phyloP scores from a whole-genome alignment of 1,140 invertebrate genomes.

The Samia ricini region DNA sequence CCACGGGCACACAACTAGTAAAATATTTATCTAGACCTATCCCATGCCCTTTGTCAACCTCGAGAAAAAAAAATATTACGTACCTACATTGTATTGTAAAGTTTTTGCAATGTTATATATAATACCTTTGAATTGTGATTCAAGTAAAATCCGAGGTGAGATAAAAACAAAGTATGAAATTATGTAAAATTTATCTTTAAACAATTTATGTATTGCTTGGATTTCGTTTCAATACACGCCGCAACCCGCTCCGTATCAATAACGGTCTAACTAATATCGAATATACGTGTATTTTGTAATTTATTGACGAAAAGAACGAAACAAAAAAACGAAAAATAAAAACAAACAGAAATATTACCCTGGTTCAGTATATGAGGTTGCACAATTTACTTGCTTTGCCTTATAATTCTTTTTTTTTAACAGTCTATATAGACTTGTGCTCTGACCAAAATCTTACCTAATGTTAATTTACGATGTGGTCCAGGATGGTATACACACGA shows the following conservation, averaged over 20 bases:
- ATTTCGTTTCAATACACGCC: background rate
- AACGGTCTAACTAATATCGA: background rate
- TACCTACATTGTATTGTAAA: too few species aligned
- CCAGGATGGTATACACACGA: too few species aligned
- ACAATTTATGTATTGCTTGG: background rate
- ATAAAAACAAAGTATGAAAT: background rate
- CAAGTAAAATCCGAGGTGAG: background rate
- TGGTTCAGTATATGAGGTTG: background rate
- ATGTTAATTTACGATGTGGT: too few species aligned
- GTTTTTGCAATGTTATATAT: too few species aligned
- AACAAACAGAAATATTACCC: background rate
- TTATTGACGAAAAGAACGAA: background rate
- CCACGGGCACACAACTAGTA: too few species aligned
- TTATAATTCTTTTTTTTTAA: too few species aligned
- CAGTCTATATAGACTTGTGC: too few species aligned
- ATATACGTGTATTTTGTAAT: background rate
- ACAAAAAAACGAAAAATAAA: background rate
- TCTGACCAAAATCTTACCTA: too few species aligned
- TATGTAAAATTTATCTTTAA: background rate
- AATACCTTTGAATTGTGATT: background rate
- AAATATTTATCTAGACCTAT: too few species aligned
- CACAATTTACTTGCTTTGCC: background rate
- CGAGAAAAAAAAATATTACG: background rate
- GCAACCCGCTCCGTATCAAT: background rate
- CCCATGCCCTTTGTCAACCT: too few species aligned